A percentile compares a stretch with the other conserved stretches of the same genome.
phyloP scores from a whole-genome alignment of 2,113 vertebrate genomes.

The Symphodus melops region DNA sequence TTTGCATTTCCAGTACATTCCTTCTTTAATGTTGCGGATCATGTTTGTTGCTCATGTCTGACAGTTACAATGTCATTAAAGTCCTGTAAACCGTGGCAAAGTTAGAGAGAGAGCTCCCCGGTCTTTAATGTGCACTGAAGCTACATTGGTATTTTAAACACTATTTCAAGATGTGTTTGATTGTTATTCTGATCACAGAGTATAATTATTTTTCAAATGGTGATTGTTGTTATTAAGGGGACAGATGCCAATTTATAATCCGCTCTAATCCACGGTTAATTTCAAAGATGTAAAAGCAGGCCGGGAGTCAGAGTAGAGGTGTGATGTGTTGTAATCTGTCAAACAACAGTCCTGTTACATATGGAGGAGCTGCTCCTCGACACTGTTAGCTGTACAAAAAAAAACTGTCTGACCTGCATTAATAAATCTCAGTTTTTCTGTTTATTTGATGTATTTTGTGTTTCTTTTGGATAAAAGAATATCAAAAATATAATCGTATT shows the following conservation, averaged over 20 bases:
- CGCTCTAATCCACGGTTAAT: conserved; percentile 24
- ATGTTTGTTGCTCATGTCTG: conserved; percentile 17
- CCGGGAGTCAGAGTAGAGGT: conserved; percentile 9
- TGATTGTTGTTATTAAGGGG: conserved; percentile 38
- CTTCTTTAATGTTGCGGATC: conserved; percentile 11
- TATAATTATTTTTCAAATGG: conserved; percentile 50
- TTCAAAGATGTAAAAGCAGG: conserved; percentile 25
- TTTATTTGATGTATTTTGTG: conserved; percentile 30
- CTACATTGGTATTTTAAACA: conserved; percentile 63
- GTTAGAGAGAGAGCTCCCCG: conserved; percentile 12
- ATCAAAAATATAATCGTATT: not conserved
- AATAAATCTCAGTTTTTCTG: conserved; percentile 72
- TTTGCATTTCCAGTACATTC: conserved; percentile 49
- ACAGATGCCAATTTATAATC: conserved; percentile 56
- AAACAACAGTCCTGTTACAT: conserved; percentile 38
- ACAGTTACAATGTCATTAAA: conserved; percentile 7
- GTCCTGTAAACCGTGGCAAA: conserved; percentile 22
- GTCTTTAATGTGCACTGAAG: conserved; percentile 63
- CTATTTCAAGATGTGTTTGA: conserved; percentile 56
- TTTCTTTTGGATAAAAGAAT: conserved; percentile 24
- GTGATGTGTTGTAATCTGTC: conserved; percentile 33
- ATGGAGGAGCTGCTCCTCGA: conserved; percentile 20
- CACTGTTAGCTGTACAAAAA: conserved; percentile 66
- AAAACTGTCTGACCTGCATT: conserved; percentile 66
- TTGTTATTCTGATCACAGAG: conserved; percentile 50